Conservation (phyloP, 2,113 vertebrate species). For the Numida meleagris region DNA sequence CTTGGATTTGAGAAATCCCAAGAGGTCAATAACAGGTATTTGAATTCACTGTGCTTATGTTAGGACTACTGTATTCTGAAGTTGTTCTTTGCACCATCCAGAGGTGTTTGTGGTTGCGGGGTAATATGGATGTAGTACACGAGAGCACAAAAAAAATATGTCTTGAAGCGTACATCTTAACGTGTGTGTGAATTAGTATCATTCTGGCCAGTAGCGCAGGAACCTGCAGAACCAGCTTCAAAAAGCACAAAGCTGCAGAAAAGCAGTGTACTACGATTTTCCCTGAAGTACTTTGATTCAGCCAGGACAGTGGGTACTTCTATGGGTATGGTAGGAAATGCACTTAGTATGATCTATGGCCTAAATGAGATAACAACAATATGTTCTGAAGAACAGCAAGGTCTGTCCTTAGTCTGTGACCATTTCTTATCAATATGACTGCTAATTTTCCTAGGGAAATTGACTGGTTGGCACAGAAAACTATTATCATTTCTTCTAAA, state of each 20-base stretch:
- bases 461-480: neutral
- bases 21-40: neutral
- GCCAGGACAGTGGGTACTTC: neutral
- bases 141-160: neutral
- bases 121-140: neutral
- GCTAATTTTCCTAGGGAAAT: neutral
- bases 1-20: neutral
- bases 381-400: neutral
- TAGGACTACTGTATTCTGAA: neutral
- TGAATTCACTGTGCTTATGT: neutral
- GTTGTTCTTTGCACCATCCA: neutral
- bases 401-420: neutral
- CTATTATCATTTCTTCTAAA: neutral
- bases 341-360: neutral
- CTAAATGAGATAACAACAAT: neutral
- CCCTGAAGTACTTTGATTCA: neutral
- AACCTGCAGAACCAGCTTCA: neutral
- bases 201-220: neutral
- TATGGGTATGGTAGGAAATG: neutral
- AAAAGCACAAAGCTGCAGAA: neutral
- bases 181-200: neutral
- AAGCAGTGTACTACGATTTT: neutral
- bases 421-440: neutral
- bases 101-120: neutral
- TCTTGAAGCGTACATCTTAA: neutral